These are phyloP conservation scores for Caenorhabditis becei DNA, from an alignment of 2,888 invertebrate genomes.

Conservation along the genomic window DNA sequence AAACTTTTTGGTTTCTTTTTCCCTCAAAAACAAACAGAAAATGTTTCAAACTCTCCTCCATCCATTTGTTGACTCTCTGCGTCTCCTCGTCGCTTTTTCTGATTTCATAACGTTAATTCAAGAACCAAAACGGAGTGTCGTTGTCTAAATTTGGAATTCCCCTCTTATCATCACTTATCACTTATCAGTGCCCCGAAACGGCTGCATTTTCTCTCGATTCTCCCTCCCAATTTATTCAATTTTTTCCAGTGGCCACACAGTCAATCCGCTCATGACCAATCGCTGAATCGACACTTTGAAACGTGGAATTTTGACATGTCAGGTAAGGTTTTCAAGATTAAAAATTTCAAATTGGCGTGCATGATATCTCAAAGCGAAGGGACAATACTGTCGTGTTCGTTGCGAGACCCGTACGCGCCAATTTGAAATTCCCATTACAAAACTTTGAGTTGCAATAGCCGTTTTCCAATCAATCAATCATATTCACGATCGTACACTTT, in stretches of 20 bases:
- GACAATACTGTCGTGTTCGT: no score
- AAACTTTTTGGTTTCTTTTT: no score
- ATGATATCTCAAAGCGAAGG: not conserved
- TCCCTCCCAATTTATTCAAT: not conserved
- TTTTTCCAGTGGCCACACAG: constrained; percentile 35
- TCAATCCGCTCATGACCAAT: constrained; percentile 41
- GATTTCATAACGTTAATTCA: not conserved
- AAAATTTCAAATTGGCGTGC: not conserved
- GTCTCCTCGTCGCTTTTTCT: not conserved
- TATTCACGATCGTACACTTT: constrained; percentile 5
- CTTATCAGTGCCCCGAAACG: not conserved
- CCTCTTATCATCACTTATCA: constrained; percentile 1
- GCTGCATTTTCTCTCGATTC: constrained; percentile 1
- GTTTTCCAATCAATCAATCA: constrained; percentile 30
- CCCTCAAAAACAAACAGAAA: constrained; percentile 1
- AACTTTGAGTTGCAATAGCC: no score
- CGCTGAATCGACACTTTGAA: constrained; percentile 55
- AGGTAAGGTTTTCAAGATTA: constrained; percentile 27
- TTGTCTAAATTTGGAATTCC: constrained; percentile 5
- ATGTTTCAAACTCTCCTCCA: not conserved
- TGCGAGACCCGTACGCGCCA: no score
- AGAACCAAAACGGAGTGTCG: no score
- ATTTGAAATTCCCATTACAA: no score
- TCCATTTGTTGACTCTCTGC: not conserved
- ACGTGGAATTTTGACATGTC: constrained; percentile 47